Percentiles rank a stretch among this genome's conserved stretches.
Evolutionary conservation across 92 coral and sea anemone species (phyloP).

Genomic region (Pocillopora meandrina): DNA sequence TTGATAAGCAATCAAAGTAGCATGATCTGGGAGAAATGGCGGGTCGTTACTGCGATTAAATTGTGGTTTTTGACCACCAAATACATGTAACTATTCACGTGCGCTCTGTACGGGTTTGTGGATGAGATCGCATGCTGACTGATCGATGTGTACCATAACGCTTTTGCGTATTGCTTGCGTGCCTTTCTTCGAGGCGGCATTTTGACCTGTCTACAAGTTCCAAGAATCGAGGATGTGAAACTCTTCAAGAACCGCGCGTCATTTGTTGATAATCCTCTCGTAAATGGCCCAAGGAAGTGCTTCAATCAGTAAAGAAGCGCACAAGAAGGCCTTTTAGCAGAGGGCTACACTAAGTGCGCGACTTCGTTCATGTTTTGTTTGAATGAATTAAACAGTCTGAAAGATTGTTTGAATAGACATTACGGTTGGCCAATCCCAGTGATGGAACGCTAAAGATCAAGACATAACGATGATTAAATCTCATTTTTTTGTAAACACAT

Average conservation of each 20-base stretch:
- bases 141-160: neutral
- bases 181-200: neutral
- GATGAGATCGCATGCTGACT: conserved; percentile 12
- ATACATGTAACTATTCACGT: conserved; percentile 16
- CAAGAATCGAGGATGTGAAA: conserved; percentile 8
- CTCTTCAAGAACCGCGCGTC: neutral
- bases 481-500: neutral
- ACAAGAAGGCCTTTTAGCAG: conserved; percentile 1
- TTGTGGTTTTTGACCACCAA: conserved; percentile 2
- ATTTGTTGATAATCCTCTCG: conserved; percentile 5
- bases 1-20: conserved; percentile 16
- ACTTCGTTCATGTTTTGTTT: neutral
- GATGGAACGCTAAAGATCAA: neutral
- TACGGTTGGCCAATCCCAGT: neutral
- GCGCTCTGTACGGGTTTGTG: neutral
- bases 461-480: conserved; percentile 5
- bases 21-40: conserved; percentile 2
- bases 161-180: neutral
- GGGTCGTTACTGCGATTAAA: neutral
- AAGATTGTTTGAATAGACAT: neutral
- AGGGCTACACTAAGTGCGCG: neutral
- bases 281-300: conserved; percentile 15
- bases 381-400: neutral
- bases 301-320: neutral
- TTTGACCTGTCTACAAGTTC: conserved; percentile 12